Percentiles rank a stretch among this genome's conserved stretches.
Conservation (phyloP, 1,140 invertebrate species). For the Macrobrachium rosenbergii region DNA sequence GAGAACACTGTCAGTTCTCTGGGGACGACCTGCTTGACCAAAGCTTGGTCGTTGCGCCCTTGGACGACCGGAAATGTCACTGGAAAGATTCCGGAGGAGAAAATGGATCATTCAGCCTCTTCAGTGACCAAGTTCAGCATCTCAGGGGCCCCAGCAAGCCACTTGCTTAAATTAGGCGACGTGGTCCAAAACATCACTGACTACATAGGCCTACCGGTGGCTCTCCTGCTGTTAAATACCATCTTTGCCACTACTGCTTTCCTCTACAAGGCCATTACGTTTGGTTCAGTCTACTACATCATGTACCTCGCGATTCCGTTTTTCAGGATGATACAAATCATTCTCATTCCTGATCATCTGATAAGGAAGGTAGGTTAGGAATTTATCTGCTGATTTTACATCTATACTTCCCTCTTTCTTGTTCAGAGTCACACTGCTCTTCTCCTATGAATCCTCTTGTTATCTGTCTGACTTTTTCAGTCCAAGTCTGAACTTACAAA, state of each 20-base stretch:
- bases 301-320: slow-evolving; percentile 26
- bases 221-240: slow-evolving; percentile 43
- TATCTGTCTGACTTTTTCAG: not conserved
- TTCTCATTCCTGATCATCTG: slow-evolving; percentile 43
- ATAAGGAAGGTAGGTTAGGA: slow-evolving; percentile 18
- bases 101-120: not conserved
- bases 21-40: not conserved
- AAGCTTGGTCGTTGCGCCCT: not conserved
- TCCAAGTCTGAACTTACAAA: too few relatives aligned
- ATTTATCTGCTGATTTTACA: too few relatives aligned
- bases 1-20: slow-evolving; percentile 29
- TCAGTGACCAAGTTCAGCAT: not conserved
- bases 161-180: slow-evolving; percentile 32
- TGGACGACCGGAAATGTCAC: not conserved
- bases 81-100: not conserved
- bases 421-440: not conserved
- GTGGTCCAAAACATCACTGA: slow-evolving; percentile 29
- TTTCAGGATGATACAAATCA: slow-evolving; percentile 26
- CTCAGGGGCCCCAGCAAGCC: not conserved
- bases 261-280: slow-evolving; percentile 49
- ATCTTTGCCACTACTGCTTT: slow-evolving; percentile 43
- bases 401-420: too few relatives aligned
- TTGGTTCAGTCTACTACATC: slow-evolving; percentile 16
- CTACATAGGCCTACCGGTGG: slow-evolving; percentile 17
- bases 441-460: not conserved